Percentiles rank a stretch among this genome's conserved stretches.
phyloP scores from a whole-genome alignment of 2,797 vertebrate genomes.

The Enteromius unitaeniatus region DNA sequence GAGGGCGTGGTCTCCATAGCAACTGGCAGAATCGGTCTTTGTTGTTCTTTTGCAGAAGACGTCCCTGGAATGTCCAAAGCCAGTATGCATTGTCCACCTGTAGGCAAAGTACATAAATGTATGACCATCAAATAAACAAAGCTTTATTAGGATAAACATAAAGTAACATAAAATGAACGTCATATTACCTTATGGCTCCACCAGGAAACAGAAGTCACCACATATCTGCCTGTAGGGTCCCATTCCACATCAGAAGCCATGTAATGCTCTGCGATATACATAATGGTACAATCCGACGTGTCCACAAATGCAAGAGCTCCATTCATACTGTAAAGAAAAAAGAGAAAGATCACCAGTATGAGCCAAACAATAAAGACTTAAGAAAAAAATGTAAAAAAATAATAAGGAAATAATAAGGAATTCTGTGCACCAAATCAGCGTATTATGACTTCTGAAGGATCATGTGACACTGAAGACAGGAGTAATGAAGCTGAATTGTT shows the following conservation, averaged over 20 bases:
- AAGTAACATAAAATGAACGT: not conserved
- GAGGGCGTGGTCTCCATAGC: conserved; percentile 92
- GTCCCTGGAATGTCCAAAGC: conserved; percentile 98
- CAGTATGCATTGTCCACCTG: conserved; percentile 98
- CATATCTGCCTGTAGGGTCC: conserved; percentile 94
- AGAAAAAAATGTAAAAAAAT: too few species aligned
- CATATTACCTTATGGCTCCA: conserved; percentile 94
- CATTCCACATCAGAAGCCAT: conserved; percentile 97
- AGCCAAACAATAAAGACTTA: not conserved
- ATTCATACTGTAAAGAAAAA: conserved; percentile 85
- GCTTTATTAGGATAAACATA: not conserved
- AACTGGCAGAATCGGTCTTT: conserved; percentile 98
- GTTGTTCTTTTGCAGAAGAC: conserved; percentile 96
- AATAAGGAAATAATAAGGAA: not conserved
- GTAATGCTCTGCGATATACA: conserved; percentile 98
- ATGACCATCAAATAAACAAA: not conserved
- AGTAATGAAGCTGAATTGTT: not conserved
- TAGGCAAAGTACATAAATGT: conserved; percentile 1
- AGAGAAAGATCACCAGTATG: not conserved
- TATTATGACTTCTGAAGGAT: not conserved
- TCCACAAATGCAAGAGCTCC: conserved; percentile 97
- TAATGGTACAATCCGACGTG: conserved; percentile 96
- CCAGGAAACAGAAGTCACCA: conserved; percentile 97
- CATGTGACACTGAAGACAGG: not conserved
- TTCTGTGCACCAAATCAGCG: not conserved